A percentile compares a stretch with the other conserved stretches of the same genome.
These are phyloP conservation scores for Charanyca ferruginea DNA, from an alignment of 2,888 invertebrate genomes.

Conservation along the genomic window DNA sequence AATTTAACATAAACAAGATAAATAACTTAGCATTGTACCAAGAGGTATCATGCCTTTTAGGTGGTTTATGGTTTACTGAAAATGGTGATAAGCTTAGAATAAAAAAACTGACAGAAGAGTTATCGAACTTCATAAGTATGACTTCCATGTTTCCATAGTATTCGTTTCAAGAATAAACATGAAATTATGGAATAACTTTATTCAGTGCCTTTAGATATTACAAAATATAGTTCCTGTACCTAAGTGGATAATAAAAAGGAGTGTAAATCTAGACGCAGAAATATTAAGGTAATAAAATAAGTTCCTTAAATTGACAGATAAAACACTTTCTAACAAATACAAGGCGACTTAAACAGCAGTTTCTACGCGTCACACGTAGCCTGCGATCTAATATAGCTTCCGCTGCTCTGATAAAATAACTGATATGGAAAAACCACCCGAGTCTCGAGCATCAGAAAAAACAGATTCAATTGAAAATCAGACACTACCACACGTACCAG, in stretches of 20 bases:
- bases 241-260: not conserved
- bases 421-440: constrained; percentile 20
- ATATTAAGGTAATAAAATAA: constrained; percentile 9
- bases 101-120: constrained; percentile 23
- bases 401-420: constrained; percentile 34
- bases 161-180: not conserved
- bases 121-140: not conserved
- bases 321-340: not conserved
- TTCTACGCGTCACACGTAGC: not conserved
- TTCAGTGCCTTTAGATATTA: not conserved
- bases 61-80: not conserved
- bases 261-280: not conserved
- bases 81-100: not conserved
- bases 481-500: constrained; percentile 71
- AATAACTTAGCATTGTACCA: constrained; percentile 7
- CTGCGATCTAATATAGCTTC: constrained; percentile 6
- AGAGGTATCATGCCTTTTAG: constrained; percentile 6
- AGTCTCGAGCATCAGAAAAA: constrained; percentile 54
- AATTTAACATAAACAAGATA: constrained; percentile 36
- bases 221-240: not conserved
- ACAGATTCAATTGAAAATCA: constrained; percentile 76
- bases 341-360: not conserved
- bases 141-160: no score
- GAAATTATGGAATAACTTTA: not conserved
- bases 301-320: not conserved